These are phyloP conservation scores for Choreutis nemorana DNA, from an alignment of 2,888 invertebrate species.

Conservation along the genomic window DNA sequence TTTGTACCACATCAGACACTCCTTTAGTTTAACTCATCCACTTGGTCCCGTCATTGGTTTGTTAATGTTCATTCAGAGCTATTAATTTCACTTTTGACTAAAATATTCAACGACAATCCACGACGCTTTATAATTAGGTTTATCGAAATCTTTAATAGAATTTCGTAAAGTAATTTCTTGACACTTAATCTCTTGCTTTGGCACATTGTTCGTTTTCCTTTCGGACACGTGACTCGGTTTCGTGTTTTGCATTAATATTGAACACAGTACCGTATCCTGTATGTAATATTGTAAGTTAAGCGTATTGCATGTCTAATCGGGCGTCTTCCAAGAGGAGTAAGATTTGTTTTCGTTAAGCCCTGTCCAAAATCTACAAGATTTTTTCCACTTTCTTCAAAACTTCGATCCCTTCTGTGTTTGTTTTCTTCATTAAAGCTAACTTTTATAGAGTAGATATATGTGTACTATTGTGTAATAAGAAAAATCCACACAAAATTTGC, in stretches of 20 bases:
- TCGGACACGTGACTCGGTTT: slow-evolving; percentile 17
- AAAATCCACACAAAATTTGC: slow-evolving; percentile 59
- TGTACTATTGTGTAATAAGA: slow-evolving; percentile 33
- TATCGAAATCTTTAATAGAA: slow-evolving; percentile 42
- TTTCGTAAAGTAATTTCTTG: slow-evolving; percentile 51
- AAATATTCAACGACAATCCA: slow-evolving; percentile 44
- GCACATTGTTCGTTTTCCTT: slow-evolving; percentile 29
- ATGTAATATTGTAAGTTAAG: slow-evolving; percentile 47
- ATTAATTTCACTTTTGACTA: slow-evolving; percentile 21
- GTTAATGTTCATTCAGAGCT: not conserved
- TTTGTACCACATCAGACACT: too few species aligned
- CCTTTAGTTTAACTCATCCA: slow-evolving; percentile 1
- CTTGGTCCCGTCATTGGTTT: not conserved
- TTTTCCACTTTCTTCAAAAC: too few species aligned
- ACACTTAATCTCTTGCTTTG: slow-evolving; percentile 31
- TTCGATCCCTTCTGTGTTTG: not conserved
- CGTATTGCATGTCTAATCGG: slow-evolving; percentile 56
- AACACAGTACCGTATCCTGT: slow-evolving; percentile 28
- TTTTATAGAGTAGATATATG: slow-evolving; percentile 20
- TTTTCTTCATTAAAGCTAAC: slow-evolving; percentile 18
- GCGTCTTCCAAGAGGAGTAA: slow-evolving; percentile 67
- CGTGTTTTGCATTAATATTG: slow-evolving; percentile 19
- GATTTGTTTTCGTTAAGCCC: too few species aligned
- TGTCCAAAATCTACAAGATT: too few species aligned
- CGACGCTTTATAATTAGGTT: slow-evolving; percentile 66